Evolutionary conservation across 2,113 vertebrate genomes (phyloP).

Genomic region (Solea solea): DNA sequence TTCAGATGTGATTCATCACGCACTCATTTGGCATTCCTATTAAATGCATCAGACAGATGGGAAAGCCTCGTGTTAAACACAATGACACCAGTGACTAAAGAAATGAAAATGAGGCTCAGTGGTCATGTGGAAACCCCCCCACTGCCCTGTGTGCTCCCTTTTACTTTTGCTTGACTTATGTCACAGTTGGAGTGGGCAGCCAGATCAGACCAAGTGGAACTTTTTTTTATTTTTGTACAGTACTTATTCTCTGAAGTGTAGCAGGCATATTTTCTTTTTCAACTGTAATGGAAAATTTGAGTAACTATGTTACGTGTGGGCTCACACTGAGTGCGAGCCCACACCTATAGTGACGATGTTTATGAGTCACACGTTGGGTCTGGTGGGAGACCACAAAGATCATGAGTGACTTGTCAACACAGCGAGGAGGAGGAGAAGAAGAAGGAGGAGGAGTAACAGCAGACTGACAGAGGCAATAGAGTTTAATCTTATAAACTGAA

Average conservation of each 20-base stretch:
- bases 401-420: neutral
- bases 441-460: neutral
- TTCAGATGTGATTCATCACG: neutral
- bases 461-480: neutral
- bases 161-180: neutral
- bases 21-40: neutral
- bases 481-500: neutral
- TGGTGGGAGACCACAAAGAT: constrained; percentile 13
- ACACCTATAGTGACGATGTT: constrained; percentile 12
- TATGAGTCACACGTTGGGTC: constrained; percentile 40
- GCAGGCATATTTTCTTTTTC: neutral
- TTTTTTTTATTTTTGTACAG: neutral
- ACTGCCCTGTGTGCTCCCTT: neutral
- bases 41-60: neutral
- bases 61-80: neutral
- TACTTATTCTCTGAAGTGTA: neutral
- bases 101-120: neutral
- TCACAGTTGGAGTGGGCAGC: constrained; percentile 28
- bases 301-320: constrained; percentile 20
- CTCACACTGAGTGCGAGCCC: constrained; percentile 12
- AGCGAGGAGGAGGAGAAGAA: neutral
- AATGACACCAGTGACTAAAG: neutral
- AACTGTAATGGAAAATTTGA: constrained; percentile 42
- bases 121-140: constrained; percentile 37
- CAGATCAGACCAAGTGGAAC: constrained; percentile 23